A percentile compares a stretch with the other conserved stretches of the same genome.
phyloP scores from a whole-genome alignment of 2,113 vertebrate genomes.

The Deroptyus accipitrinus region DNA sequence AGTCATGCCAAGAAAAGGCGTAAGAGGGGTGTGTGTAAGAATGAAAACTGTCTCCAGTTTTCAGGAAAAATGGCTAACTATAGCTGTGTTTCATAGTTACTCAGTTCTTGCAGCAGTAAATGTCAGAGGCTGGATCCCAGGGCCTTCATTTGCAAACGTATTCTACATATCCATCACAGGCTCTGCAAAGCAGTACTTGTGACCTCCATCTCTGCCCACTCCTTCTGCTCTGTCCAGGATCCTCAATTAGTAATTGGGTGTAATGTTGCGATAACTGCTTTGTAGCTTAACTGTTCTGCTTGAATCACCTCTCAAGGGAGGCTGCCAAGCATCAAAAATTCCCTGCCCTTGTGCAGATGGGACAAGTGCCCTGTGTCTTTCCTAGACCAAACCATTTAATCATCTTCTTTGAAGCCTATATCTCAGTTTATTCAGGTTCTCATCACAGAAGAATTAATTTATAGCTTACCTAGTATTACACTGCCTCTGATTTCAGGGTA shows the following conservation, averaged over 20 bases:
- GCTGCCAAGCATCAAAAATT: background rate
- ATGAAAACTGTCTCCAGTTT: background rate
- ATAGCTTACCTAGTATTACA: background rate
- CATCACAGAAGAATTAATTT: background rate
- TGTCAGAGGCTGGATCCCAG: background rate
- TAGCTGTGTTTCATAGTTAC: background rate
- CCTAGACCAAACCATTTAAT: background rate
- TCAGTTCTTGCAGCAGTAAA: background rate
- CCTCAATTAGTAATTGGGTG: background rate
- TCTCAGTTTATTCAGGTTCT: background rate
- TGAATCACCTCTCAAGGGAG: background rate
- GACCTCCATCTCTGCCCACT: background rate
- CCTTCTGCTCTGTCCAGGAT: background rate
- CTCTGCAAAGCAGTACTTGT: background rate
- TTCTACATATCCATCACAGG: background rate
- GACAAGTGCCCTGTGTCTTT: background rate
- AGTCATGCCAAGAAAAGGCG: background rate
- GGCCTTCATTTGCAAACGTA: background rate
- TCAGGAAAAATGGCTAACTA: background rate
- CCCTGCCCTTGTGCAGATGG: background rate
- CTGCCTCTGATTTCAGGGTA: background rate
- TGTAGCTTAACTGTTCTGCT: background rate
- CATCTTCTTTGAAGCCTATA: background rate
- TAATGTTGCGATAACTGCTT: background rate
- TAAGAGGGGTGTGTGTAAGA: background rate